Evolutionary conservation across 2,113 vertebrate species (phyloP), one percentile per base, ranked within the genome.

Genomic region (Syngnathus scovelli): DNA sequence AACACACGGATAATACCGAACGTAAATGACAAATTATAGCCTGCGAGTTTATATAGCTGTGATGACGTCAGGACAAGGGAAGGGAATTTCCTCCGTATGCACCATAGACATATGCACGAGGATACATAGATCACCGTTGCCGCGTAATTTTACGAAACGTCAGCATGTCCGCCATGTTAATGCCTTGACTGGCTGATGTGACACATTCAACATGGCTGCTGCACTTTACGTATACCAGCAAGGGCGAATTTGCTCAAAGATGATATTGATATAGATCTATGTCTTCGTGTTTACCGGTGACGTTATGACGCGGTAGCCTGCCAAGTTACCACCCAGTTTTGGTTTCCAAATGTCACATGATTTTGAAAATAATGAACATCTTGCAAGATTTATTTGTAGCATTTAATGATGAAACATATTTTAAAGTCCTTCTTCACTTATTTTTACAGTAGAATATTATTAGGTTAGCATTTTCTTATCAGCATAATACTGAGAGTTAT

Each of bases 291-390:
- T 33, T 33, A 33, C 27, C 3, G 27, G 27, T 33, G 27, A 33
- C 27, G 27, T 33, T 3, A 3, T 33, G 27, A 33, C 27, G 23
- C 23, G 18, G 9, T 21, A 2, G 7, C 19, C 7, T 19, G 33
- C 4, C 3, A 18, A 18, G 18, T 38, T 13, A 41, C 39, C 9
- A 9, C 41, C 41, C 41, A 1, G 9, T 39, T 43, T 27, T 46
- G 6, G 44, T 62, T 62, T 16, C n/a, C 7, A n/a, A 61, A 62
- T 16, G 39, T 43, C 61, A 62, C 61, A 44, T 44, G 37, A 60
- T 39, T 60, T 6, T 55, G 9, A 27, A 4, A 33, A 11, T 1
- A 15, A 13, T 58, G 33, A 5, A 15, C 8, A 27, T 33, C 27
- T 33, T 33, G 27, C 27, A 3, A 33, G 27, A 33, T 33, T 33